A percentile compares a stretch with the other conserved stretches of the same genome.
phyloP scores from a whole-genome alignment of 2,797 vertebrate genomes.

The Garrulus glandarius region DNA sequence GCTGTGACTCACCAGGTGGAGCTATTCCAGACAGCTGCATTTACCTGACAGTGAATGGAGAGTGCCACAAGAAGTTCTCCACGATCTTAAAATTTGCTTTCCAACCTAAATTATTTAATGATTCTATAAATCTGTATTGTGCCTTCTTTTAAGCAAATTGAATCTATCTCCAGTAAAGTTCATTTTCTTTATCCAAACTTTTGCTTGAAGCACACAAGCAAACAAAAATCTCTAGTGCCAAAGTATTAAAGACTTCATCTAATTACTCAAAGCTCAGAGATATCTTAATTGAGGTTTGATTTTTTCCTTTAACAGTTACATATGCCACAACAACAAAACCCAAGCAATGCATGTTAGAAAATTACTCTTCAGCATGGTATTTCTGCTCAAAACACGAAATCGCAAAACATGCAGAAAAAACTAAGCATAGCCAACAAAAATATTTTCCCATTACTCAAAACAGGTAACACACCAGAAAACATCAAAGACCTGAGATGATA shows the following conservation, averaged over 20 bases:
- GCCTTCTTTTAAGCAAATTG: background rate
- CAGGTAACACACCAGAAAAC: background rate
- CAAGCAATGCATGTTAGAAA: background rate
- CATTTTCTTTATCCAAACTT: background rate
- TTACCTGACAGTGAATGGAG: background rate
- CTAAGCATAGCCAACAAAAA: background rate
- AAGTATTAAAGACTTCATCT: background rate
- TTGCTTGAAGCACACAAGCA: background rate
- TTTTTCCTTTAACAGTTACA: background rate
- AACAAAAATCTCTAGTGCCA: background rate
- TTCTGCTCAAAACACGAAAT: background rate
- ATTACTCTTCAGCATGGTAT: background rate
- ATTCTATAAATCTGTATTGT: background rate
- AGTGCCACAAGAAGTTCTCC: background rate
- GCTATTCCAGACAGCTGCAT: background rate
- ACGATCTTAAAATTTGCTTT: background rate
- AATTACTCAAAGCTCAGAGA: slow-evolving; percentile 4
- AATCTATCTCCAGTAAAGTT: background rate
- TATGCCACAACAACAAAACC: background rate
- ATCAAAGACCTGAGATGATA: background rate
- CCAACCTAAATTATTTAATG: background rate
- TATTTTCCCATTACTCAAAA: background rate
- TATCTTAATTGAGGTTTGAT: background rate
- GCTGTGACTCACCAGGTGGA: background rate
- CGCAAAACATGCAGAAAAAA: background rate